A percentile compares a stretch with the other conserved stretches of the same genome.
phyloP scores from a whole-genome alignment of 2,113 vertebrate species.

The Heterotilapia buettikoferi region DNA sequence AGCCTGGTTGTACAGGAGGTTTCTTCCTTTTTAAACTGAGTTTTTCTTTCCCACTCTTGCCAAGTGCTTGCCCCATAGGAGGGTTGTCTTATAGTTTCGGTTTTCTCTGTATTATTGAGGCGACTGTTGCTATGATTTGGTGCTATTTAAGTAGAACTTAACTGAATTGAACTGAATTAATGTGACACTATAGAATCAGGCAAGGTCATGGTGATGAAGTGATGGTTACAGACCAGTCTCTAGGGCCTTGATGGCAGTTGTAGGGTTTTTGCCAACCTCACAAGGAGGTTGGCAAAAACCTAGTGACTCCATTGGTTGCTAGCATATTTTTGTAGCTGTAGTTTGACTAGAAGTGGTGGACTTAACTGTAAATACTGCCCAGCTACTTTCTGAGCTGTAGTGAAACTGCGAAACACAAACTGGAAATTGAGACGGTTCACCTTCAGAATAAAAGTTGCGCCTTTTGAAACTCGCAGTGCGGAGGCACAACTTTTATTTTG shows the following conservation, averaged over 20 bases:
- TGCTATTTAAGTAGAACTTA: background rate
- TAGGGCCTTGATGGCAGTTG: background rate
- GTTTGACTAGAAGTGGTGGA: background rate
- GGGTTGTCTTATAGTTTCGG: fast-evolving
- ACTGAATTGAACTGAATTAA: background rate
- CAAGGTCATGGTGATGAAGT: background rate
- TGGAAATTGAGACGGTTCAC: background rate
- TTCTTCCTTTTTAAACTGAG: background rate
- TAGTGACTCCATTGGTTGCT: background rate
- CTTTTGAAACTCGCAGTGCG: background rate
- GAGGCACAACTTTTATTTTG: background rate
- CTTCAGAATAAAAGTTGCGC: background rate
- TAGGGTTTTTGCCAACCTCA: no score
- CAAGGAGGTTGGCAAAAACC: no score
- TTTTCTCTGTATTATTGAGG: background rate
- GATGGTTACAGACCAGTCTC: background rate
- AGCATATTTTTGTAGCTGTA: background rate
- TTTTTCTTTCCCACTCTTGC: background rate
- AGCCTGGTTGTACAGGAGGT: background rate
- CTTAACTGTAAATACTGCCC: background rate
- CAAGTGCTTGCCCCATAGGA: background rate
- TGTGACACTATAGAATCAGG: background rate
- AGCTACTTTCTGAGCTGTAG: background rate
- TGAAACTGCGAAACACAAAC: background rate
- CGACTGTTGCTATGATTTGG: background rate